A percentile compares a stretch with the other conserved stretches of the same genome.
These are phyloP conservation scores for Sylvilagus floridanus DNA, from an alignment of 2,797 vertebrate genomes.

Conservation along the genomic window DNA sequence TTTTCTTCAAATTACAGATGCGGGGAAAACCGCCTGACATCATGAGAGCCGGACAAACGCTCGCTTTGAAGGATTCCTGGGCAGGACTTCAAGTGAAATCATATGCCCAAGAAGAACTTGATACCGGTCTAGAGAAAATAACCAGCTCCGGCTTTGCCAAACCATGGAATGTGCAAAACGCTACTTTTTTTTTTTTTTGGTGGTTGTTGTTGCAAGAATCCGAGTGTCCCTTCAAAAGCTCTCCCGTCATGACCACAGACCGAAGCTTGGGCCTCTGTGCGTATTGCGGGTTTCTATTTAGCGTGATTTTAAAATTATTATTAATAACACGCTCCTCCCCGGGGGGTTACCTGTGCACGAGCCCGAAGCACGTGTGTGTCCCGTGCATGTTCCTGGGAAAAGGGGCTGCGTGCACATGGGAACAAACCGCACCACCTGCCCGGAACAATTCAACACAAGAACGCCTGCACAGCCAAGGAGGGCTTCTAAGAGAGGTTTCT, in stretches of 20 bases:
- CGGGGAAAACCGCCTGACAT: conserved; percentile 91
- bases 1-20: conserved; percentile 90
- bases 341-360: background rate
- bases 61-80: conserved; percentile 91
- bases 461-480: conserved; percentile 38
- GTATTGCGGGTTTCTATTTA: conserved; percentile 40
- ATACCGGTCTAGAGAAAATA: conserved; percentile 90
- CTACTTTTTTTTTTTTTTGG: conserved; percentile 73
- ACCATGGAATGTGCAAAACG: conserved; percentile 89
- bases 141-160: conserved; percentile 89
- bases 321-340: background rate
- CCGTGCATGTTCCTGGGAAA: background rate
- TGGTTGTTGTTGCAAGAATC: conserved; percentile 77
- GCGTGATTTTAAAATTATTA: conserved; percentile 13
- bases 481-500: background rate
- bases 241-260: conserved; percentile 61
- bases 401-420: background rate
- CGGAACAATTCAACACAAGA: conserved; percentile 20
- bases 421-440: background rate
- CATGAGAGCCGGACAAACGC: conserved; percentile 89
- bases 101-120: conserved; percentile 90
- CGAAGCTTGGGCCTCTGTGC: background rate
- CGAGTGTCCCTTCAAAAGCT: conserved; percentile 83
- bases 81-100: conserved; percentile 92
- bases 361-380: background rate